Conservation (phyloP, 2,888 invertebrate genomes). For the Sicus ferrugineus region DNA sequence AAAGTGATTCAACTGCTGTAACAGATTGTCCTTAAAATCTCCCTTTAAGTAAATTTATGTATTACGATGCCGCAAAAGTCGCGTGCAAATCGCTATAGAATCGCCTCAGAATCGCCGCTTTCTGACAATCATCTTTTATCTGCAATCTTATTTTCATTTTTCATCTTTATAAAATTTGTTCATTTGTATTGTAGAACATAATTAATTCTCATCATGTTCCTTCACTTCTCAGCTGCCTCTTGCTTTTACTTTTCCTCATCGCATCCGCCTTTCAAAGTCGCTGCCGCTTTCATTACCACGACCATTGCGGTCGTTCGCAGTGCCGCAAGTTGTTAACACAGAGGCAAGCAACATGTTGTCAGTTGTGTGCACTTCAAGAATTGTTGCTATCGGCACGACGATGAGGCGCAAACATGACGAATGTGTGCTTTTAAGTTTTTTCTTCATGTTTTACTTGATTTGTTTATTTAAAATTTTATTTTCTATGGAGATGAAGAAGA, state of each 20-base stretch:
- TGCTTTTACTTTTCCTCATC: background rate
- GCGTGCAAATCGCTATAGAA: background rate
- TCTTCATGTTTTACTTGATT: background rate
- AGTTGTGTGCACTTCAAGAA: background rate
- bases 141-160: background rate
- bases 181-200: background rate
- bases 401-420: slow-evolving; percentile 30
- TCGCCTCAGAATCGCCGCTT: background rate
- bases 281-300: background rate
- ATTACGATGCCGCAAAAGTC: background rate
- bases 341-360: slow-evolving; percentile 15
- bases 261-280: background rate
- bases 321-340: slow-evolving; percentile 22
- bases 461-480: background rate
- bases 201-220: background rate
- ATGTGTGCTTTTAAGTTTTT: slow-evolving; percentile 10
- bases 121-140: background rate
- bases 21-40: no score
- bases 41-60: no score
- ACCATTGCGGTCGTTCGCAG: background rate
- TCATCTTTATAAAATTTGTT: background rate
- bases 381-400: slow-evolving; percentile 13
- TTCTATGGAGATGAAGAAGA: no score
- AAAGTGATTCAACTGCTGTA: no score
- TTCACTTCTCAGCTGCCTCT: background rate